Base-by-base conservation (phyloP, 2,113 vertebrate genomes). In the Psittacula cyanocephala region DNA sequence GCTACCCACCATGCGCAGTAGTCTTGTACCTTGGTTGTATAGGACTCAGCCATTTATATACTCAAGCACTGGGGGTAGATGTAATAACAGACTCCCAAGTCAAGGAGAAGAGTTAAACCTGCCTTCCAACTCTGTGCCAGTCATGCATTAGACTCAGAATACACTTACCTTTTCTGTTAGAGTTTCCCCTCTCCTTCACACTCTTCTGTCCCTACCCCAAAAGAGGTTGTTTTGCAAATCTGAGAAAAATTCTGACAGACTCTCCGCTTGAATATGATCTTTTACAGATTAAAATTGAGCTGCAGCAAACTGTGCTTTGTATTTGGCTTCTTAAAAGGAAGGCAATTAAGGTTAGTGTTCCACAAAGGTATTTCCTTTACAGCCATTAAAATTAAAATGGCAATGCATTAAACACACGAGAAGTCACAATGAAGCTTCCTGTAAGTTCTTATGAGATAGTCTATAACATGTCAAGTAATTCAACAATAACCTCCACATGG, bases 361-460 rank as follows among this genome's bases (percentile, higher is more conserved):
- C 72, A 78, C 57, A 96, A 97, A 97, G 82, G 70, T 87, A 94
- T 89, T 97, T 97, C 96, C 96, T 89, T 86, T 65, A 41, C 53
- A 91, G 79, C 22, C 49, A 79, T 83, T 92, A 84, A 72, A 76
- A 95, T 94, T 74, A 88, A 94, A 93, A 74, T 47, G 62, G 84
- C 59, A 95, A 94, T 79, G 65, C 85, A 91, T 71, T 88, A 86
- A 95, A 95, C 69, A 93, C 76, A 78, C 64, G 31, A 41, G 35
- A 95, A 89, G 49, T 37, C 69, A 88, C n/a, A 86, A 88, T 23
- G 47, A 76, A 55, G 81, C 57, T 92, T 96, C 92, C 95, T 86
- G 52, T 65, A 93, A 96, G 60, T 80, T 92, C 92, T 92, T 91
- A 80, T 25, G 60, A 93, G 95, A 93, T 91, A 95, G 81, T 49